Percentiles rank a stretch among this genome's conserved stretches.
phyloP scores from a whole-genome alignment of 2,113 vertebrate genomes.

The Amblyornis subalaris region DNA sequence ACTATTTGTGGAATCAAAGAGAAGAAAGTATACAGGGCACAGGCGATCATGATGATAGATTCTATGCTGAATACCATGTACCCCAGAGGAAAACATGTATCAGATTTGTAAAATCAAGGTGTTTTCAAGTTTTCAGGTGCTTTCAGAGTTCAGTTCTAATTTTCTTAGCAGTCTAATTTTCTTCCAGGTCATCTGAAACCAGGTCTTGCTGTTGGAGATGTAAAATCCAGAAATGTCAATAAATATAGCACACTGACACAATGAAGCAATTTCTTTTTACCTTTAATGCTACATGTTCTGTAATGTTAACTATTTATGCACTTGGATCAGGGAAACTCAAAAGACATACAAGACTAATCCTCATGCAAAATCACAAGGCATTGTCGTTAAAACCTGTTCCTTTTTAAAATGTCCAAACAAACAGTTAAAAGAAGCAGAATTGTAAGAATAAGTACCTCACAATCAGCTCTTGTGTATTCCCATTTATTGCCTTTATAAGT shows the following conservation, averaged over 20 bases:
- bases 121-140: not conserved
- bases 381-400: not conserved
- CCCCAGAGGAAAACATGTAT: not conserved
- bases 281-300: not conserved
- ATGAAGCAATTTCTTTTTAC: not conserved
- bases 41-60: not conserved
- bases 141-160: not conserved
- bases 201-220: not conserved
- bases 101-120: not conserved
- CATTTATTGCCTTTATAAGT: not conserved
- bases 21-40: not conserved
- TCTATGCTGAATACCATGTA: not conserved
- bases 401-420: not conserved
- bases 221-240: not conserved
- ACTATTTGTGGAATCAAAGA: not conserved
- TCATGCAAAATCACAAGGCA: not conserved
- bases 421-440: not conserved
- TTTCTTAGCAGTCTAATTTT: not conserved
- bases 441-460: not conserved
- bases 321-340: not conserved
- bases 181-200: not conserved
- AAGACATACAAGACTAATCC: not conserved
- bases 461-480: not conserved
- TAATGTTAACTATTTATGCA: not conserved
- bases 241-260: not conserved